A percentile compares a stretch with the other conserved stretches of the same genome.
Evolutionary conservation across 2,113 vertebrate genomes (phyloP).

Genomic region (Recurvirostra avosetta): DNA sequence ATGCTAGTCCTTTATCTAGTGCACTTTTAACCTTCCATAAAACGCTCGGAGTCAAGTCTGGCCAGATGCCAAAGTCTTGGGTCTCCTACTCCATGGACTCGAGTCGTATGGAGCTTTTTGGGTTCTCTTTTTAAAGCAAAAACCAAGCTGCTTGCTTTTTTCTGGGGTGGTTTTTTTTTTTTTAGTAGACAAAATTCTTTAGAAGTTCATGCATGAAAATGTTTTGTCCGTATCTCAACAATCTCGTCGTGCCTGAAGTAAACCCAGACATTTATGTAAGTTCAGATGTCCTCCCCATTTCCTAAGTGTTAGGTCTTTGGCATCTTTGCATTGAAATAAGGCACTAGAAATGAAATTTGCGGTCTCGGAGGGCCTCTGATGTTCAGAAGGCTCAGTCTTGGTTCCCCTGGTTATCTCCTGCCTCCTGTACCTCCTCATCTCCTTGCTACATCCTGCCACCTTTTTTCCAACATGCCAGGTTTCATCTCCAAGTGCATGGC

Average conservation of each 20-base stretch:
- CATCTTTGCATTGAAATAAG: background rate
- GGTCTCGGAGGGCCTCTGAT: background rate
- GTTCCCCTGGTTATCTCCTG: background rate
- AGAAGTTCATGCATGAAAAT: background rate
- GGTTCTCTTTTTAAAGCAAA: background rate
- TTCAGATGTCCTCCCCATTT: background rate
- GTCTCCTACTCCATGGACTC: background rate
- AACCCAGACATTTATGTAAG: background rate
- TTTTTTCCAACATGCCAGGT: conserved; percentile 12
- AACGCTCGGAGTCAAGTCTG: conserved; percentile 46
- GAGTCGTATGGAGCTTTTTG: background rate
- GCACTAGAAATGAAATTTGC: background rate
- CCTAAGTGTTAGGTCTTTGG: background rate
- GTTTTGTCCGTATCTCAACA: background rate
- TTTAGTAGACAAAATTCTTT: background rate
- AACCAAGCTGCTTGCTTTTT: background rate
- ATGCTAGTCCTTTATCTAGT: conserved; percentile 53
- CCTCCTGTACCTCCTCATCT: background rate
- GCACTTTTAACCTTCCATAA: conserved; percentile 70
- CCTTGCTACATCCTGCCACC: background rate
- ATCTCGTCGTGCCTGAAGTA: background rate
- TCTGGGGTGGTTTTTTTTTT: background rate
- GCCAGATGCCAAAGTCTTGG: conserved; percentile 22
- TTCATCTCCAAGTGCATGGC: background rate
- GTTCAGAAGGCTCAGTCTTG: conserved; percentile 11